These are phyloP conservation scores for Drosophila athabasca DNA, from an alignment of 1,140 invertebrate genomes.

Conservation along the genomic window DNA sequence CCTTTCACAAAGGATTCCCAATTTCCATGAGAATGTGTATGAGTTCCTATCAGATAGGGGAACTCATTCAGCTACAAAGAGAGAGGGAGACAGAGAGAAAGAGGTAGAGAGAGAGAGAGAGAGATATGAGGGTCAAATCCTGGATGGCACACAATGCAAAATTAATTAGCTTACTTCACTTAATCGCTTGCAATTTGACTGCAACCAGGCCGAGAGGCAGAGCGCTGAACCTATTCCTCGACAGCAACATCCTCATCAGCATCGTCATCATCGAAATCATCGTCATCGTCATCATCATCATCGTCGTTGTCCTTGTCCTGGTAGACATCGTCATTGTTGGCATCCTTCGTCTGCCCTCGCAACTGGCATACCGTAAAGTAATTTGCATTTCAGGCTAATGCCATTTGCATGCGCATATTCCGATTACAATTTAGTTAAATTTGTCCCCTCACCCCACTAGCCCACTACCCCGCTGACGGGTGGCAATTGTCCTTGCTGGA, in stretches of 20 bases:
- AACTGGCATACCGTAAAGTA: conserved; percentile 69
- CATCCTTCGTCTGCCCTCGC: conserved; percentile 33
- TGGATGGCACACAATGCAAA: conserved; percentile 70
- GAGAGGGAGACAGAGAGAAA: too few species aligned
- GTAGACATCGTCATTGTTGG: conserved; percentile 7
- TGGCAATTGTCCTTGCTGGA: conserved; percentile 57
- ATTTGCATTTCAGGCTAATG: conserved; percentile 79
- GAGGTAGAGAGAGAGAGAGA: too few species aligned
- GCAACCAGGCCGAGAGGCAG: conserved; percentile 54
- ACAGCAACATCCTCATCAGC: conserved; percentile 1
- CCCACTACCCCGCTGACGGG: too few species aligned
- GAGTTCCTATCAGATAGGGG: conserved; percentile 34
- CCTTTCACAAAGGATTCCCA: conserved; percentile 46
- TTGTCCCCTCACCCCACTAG: conserved; percentile 31
- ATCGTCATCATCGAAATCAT: background rate
- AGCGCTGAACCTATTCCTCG: conserved; percentile 12
- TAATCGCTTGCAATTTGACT: conserved; percentile 79
- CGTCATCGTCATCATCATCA: conserved; percentile 14
- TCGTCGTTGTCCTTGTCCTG: conserved; percentile 20
- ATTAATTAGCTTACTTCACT: conserved; percentile 82
- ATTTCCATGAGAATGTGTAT: conserved; percentile 16
- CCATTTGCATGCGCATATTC: conserved; percentile 81
- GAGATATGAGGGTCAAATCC: background rate
- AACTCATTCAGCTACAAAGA: conserved; percentile 23
- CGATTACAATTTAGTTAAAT: conserved; percentile 82